These are phyloP conservation scores for Lapara coniferarum DNA, from an alignment of 2,888 invertebrate genomes.

Conservation along the genomic window DNA sequence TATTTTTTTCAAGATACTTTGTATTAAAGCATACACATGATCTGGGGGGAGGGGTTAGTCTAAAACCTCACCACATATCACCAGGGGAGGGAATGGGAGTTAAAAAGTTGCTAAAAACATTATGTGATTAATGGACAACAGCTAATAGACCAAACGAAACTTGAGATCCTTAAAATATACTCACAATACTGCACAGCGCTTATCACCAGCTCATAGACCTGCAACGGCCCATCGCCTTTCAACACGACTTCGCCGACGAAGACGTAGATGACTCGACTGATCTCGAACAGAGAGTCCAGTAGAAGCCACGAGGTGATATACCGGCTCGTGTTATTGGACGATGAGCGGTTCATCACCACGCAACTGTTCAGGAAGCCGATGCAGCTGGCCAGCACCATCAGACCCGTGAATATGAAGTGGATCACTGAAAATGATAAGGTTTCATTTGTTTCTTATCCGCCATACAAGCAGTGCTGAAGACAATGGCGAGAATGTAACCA, in stretches of 20 bases:
- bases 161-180: constrained; percentile 38
- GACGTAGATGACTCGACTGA: constrained; percentile 70
- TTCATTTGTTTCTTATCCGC: neutral
- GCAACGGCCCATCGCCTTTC: constrained; percentile 62
- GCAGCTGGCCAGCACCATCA: constrained; percentile 64
- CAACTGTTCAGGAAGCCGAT: constrained; percentile 74
- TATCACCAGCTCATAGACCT: constrained; percentile 67
- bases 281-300: constrained; percentile 74
- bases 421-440: constrained; percentile 51
- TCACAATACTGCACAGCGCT: constrained; percentile 73
- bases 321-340: constrained; percentile 54
- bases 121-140: no score
- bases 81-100: no score
- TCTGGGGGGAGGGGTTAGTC: no score
- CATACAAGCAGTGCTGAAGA: no score
- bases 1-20: no score
- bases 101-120: no score
- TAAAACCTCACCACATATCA: no score
- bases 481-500: no score
- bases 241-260: constrained; percentile 69
- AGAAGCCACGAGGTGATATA: constrained; percentile 73
- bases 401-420: constrained; percentile 68
- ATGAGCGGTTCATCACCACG: constrained; percentile 64
- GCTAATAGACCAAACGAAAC: no score
- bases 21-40: no score